These are phyloP conservation scores for Sciurus niger DNA, from an alignment of 2,113 vertebrate species.

Conservation along the genomic window DNA sequence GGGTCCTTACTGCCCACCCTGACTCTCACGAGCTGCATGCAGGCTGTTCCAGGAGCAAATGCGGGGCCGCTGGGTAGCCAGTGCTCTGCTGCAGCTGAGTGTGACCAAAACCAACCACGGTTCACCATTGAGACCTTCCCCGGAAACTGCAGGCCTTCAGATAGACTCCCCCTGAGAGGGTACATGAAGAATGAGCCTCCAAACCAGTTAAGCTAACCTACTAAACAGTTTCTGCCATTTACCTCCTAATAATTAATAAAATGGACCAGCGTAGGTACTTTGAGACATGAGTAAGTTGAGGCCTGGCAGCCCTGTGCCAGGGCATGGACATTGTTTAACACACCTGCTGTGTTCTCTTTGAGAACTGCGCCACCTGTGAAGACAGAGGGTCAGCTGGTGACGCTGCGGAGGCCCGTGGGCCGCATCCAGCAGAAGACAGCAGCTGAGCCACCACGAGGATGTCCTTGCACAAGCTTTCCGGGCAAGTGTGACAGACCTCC, in stretches of 20 bases:
- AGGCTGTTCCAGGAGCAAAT: not conserved
- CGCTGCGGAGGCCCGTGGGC: not conserved
- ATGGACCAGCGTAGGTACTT: not conserved
- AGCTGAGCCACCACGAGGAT: not conserved
- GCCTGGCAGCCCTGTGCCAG: not conserved
- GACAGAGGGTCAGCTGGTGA: not conserved
- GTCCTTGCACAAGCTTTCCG: fast-evolving
- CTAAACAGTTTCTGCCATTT: not conserved
- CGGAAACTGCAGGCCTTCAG: not conserved
- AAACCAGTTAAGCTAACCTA: not conserved
- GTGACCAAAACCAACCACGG: fast-evolving
- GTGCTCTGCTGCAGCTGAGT: not conserved
- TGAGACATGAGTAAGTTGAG: not conserved
- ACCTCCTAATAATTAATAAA: not conserved
- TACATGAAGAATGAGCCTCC: not conserved
- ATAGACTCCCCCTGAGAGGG: not conserved
- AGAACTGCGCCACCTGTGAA: slow-evolving; percentile 81
- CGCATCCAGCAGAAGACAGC: not conserved
- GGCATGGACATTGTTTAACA: not conserved
- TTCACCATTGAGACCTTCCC: not conserved
- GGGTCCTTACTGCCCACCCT: not conserved
- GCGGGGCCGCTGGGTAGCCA: too few relatives aligned
- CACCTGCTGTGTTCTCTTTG: slow-evolving; percentile 37
- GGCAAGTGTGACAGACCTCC: not conserved
- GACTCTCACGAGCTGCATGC: not conserved